Percentiles rank a stretch among this genome's conserved stretches.
phyloP scores from a whole-genome alignment of 2,113 vertebrate species.

The Thryonomys swinderianus region DNA sequence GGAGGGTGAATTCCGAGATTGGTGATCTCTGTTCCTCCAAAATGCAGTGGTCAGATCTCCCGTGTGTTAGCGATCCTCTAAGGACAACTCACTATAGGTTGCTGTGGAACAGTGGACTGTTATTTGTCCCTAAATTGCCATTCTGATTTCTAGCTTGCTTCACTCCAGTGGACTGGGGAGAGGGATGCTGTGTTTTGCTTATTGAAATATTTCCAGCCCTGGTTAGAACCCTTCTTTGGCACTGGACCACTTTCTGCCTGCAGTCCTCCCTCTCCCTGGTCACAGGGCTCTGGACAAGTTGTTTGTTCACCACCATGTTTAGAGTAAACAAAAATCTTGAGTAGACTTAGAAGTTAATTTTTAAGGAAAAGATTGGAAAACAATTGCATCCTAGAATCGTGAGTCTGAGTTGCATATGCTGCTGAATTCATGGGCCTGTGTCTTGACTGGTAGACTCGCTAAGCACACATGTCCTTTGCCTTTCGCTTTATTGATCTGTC shows the following conservation, averaged over 20 bases:
- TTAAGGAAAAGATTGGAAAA: background rate
- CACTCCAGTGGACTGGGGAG: background rate
- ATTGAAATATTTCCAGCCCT: background rate
- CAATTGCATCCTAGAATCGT: background rate
- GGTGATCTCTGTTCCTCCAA: background rate
- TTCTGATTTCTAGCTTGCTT: background rate
- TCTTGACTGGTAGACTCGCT: background rate
- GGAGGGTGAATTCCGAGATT: background rate
- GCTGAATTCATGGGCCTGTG: background rate
- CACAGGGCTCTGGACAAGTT: constrained; percentile 91
- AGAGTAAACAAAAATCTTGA: background rate
- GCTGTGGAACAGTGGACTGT: background rate
- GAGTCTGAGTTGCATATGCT: background rate
- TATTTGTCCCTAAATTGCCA: background rate
- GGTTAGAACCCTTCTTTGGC: no score
- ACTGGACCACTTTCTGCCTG: no score
- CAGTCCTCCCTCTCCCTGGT: background rate
- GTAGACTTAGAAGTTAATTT: constrained; percentile 49
- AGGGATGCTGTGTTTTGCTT: background rate
- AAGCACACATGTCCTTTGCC: background rate
- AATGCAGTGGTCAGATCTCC: background rate
- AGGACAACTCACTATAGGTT: background rate
- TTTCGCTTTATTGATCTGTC: background rate
- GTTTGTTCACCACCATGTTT: constrained; percentile 93
- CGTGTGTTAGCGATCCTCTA: background rate